Evolutionary conservation across 1,140 invertebrate species (phyloP), one percentile per base, ranked within the genome.

Genomic region (Lepidurus apus): DNA sequence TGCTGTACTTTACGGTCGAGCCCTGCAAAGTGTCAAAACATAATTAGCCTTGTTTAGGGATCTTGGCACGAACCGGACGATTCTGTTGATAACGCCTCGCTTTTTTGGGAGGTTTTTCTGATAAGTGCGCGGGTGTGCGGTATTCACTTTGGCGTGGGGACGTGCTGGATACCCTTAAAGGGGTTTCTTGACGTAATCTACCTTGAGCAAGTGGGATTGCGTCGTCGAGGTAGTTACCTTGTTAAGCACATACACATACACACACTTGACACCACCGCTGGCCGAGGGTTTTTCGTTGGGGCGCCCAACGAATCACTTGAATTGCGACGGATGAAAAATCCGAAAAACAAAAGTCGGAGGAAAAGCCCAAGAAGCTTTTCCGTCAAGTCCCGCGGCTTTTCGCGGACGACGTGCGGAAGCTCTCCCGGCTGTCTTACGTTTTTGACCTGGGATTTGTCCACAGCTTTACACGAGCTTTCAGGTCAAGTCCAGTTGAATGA

Each of bases 401-500:
- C 53, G 53, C 53, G 13, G 53, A 65, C 53, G 53, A 65, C 53
- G 53, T 65, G 53, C 53, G 53, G 53, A 65, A 65, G 53, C 53
- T 65, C 53, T 65, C 21, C 17, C 17, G 21, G 53, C 53, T 65
- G 53, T 65, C 53, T 65, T 65, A 65, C 53, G 53, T 65, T 65
- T 65, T 65, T 65, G 53, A 65, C 53, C 53, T 7, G 53, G 47
- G 53, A 65, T 65, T 65, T 65, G 53, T 65, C 53, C 53, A 65
- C 53, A 65, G 53, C 53, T 65, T 65, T 65, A 65, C 53, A 65
- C 53, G 53, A 65, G 53, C 53, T 65, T 65, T 65, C 53, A 65
- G 53, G 53, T 65, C 53, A 65, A 65, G 53, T 65, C 53, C 53
- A 65, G 53, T 65, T 65, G 53, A 65, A 65, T 65, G 53, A 65